Percentiles rank a stretch among this genome's conserved stretches.
phyloP scores from a whole-genome alignment of 2,797 vertebrate genomes.

The Nannoperca obscura region DNA sequence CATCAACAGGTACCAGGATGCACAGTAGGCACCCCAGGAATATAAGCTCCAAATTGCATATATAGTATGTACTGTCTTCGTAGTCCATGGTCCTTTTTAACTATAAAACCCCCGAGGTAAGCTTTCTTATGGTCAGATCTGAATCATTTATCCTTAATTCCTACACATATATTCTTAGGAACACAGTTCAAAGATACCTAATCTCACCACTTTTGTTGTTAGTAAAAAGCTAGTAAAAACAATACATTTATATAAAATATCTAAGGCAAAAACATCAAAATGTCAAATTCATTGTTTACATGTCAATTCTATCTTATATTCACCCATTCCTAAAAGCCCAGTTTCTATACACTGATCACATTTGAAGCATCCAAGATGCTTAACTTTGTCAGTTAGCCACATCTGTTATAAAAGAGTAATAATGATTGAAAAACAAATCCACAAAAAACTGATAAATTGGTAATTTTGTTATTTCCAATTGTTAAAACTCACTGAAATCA shows the following conservation, averaged over 20 bases:
- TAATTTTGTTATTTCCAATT: background rate
- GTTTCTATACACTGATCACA: too few species aligned
- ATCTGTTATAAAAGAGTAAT: background rate
- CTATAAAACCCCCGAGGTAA: background rate
- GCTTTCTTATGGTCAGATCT: background rate
- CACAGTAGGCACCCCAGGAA: background rate
- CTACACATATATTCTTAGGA: background rate
- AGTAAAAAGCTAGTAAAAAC: background rate
- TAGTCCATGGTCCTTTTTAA: constrained; percentile 1
- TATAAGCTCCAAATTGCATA: background rate
- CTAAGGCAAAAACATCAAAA: background rate
- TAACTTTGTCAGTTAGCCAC: background rate
- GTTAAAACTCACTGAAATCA: background rate
- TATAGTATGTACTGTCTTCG: background rate
- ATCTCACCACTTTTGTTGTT: background rate
- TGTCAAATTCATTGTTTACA: background rate
- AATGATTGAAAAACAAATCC: background rate
- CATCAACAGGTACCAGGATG: background rate
- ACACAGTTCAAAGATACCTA: background rate
- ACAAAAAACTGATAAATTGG: background rate
- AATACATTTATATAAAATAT: background rate
- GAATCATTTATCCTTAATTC: constrained; percentile 8
- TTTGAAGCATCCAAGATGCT: background rate
- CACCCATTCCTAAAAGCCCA: background rate
- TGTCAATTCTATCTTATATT: background rate